phyloP scores from a whole-genome alignment of 2,797 vertebrate species.

The Vireo griseus region DNA sequence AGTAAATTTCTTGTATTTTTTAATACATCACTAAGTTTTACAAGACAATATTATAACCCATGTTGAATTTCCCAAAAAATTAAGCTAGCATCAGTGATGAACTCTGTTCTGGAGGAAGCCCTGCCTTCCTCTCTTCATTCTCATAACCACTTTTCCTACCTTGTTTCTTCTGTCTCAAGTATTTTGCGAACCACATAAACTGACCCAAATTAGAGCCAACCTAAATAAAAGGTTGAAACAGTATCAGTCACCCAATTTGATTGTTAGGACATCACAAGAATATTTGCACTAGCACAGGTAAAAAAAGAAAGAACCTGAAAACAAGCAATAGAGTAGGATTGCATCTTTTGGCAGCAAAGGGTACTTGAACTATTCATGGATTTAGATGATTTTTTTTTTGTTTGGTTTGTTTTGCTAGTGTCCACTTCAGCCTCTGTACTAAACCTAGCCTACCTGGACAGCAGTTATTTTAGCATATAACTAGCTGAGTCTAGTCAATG shows the following conservation, averaged over 20 bases:
- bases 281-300: neutral
- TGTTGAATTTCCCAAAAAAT: neutral
- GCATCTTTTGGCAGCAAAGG: neutral
- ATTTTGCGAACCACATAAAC: neutral
- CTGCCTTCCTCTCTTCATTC: neutral
- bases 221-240: neutral
- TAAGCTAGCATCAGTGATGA: neutral
- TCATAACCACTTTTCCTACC: neutral
- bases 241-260: neutral
- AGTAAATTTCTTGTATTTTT: neutral
- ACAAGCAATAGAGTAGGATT: neutral
- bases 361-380: neutral
- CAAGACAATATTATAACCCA: neutral
- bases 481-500: neutral
- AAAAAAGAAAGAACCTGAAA: neutral
- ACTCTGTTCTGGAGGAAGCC: neutral
- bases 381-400: neutral
- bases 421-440: neutral
- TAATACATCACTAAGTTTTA: neutral
- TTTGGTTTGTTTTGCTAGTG: neutral
- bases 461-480: neutral
- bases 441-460: neutral
- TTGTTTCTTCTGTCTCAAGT: neutral
- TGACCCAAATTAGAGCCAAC: neutral
- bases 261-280: neutral